These are phyloP conservation scores for Torymus aiolomorphi DNA, from an alignment of 2,888 invertebrate species.

Conservation along the genomic window DNA sequence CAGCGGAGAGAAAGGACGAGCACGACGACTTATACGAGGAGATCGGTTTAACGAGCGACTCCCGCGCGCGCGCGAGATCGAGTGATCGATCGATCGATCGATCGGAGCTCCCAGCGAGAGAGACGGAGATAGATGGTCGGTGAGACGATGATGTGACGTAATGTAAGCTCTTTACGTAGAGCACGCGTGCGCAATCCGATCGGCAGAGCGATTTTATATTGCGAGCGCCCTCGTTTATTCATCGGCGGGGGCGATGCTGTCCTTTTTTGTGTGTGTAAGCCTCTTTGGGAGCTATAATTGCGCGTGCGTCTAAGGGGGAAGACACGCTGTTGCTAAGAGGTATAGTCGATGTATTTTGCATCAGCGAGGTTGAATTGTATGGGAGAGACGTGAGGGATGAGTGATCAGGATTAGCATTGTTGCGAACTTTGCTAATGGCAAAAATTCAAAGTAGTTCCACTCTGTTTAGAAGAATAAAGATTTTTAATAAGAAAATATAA, in stretches of 20 bases:
- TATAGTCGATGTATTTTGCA: too few relatives aligned
- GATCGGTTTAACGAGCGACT: slow-evolving; percentile 49
- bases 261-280: slow-evolving; percentile 20
- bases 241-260: not conserved
- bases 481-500: too few relatives aligned
- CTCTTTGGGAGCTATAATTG: slow-evolving; percentile 46
- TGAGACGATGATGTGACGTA: slow-evolving; percentile 51
- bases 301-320: not conserved
- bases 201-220: slow-evolving; percentile 42
- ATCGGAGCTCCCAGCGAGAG: slow-evolving; percentile 12
- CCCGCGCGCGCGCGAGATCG: slow-evolving; percentile 22
- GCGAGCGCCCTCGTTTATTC: slow-evolving; percentile 23
- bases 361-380: too few relatives aligned
- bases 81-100: slow-evolving; percentile 49
- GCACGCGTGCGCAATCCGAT: slow-evolving; percentile 32
- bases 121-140: slow-evolving; percentile 40
- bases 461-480: too few relatives aligned
- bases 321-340: too few relatives aligned
- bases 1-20: slow-evolving; percentile 20
- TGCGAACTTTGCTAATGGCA: too few relatives aligned
- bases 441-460: too few relatives aligned
- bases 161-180: slow-evolving; percentile 50
- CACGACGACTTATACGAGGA: not conserved
- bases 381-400: too few relatives aligned
- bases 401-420: too few relatives aligned